Evolutionary conservation across 2,113 vertebrate species (phyloP), one percentile per base, ranked within the genome.

Genomic region (Aythya baeri): DNA sequence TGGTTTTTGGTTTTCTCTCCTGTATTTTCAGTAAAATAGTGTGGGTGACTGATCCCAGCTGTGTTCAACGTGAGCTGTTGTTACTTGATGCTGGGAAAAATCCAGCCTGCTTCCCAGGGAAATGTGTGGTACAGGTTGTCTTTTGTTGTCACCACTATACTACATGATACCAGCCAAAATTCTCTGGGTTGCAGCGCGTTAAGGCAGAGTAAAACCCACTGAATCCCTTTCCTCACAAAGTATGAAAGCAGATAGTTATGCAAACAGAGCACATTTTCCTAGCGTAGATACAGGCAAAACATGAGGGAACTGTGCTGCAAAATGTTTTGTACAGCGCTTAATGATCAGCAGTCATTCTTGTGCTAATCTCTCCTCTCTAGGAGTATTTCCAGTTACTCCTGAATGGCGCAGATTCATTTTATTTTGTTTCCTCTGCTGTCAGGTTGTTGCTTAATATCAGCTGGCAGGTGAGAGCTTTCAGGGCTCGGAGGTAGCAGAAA

Each of bases 351-450:
- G n/a, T 68, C 27, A 6, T 83, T 96, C 68, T 65, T 79, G 74
- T 93, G 91, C 70, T 96, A 55, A 86, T 76, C 73, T 81, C 25
- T 84, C 91, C 58, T 92, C 73, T 49, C 74, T 57, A 93, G 83
- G 86, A 96, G 66, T 52, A 83, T 82, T 94, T 96, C 87, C 77
- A 77, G 43, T 65, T 52, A n/a, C 38, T 93, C 57, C 23, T 58
- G 54, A 88, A 18, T 84, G 62, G 43, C 3, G 1, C 44, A 83
- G 44, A 85, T 95, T 74, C 7, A 2, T 95, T 96, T 92, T 67
- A 15, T 91, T 91, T 68, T 73, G 36, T 88, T 97, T 93, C 57
- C 71, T 70, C 14, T 93, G 62, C 86, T 91, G 68, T 96, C 87
- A 80, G 32, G 50, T 46, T 93, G 9, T 94, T 91, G 81, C 22